These are phyloP conservation scores for Garra rufa DNA, from an alignment of 2,113 vertebrate species.

Conservation along the genomic window DNA sequence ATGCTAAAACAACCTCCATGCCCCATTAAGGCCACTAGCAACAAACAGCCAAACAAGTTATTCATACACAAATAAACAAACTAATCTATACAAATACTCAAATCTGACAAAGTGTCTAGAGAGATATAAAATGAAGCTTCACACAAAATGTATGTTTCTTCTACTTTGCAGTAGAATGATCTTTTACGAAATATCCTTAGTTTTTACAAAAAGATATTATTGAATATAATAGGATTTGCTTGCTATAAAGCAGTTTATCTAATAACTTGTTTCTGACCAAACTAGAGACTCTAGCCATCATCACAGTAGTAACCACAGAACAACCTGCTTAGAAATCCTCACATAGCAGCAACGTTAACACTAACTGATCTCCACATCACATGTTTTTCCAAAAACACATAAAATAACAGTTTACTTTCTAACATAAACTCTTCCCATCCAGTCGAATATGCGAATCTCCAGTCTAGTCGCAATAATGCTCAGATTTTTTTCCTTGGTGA, in stretches of 20 bases:
- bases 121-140: not conserved
- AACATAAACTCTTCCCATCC: not conserved
- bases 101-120: not conserved
- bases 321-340: not conserved
- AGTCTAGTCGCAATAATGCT: not conserved
- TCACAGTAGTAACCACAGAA: not conserved
- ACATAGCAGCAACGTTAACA: not conserved
- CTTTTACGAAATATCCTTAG: not conserved
- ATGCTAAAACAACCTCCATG: constrained; percentile 22
- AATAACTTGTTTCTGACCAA: constrained; percentile 2
- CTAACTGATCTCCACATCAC: not conserved
- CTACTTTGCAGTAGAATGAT: not conserved
- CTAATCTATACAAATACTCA: not conserved
- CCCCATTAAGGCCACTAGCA: not conserved
- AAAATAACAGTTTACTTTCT: not conserved
- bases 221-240: not conserved
- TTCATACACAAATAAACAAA: constrained; percentile 9
- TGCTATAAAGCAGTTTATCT: not conserved
- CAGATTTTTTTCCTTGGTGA: not conserved
- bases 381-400: not conserved
- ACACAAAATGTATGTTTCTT: not conserved
- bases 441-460: not conserved
- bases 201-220: not conserved
- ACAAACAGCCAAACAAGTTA: not conserved
- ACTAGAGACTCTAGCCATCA: not conserved